Evolutionary conservation across 64 coral and sea anemone species (phyloP).

Genomic region (Orbicella faveolata): DNA sequence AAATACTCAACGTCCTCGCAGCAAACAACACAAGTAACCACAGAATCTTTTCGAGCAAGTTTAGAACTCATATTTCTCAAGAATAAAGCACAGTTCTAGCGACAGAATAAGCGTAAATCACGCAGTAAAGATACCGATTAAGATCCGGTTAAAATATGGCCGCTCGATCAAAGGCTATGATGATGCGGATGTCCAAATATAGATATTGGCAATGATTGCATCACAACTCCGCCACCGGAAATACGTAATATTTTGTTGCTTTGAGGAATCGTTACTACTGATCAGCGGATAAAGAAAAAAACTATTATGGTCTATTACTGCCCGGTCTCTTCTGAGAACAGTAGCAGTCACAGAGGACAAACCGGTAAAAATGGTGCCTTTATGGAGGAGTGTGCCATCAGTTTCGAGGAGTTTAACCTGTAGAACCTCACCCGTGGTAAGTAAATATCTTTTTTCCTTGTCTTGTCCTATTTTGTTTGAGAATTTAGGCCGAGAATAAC

Average conservation of each 20-base stretch:
- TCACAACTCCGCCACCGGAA: slow-evolving; percentile 12
- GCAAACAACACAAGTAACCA: slow-evolving; percentile 82
- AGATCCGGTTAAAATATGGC: slow-evolving; percentile 24
- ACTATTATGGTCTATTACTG: slow-evolving; percentile 76
- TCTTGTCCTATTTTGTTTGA: not conserved
- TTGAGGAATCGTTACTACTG: not conserved
- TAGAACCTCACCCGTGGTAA: slow-evolving; percentile 57
- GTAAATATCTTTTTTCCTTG: not conserved
- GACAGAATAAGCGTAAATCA: not conserved
- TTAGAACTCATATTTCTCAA: slow-evolving; percentile 44
- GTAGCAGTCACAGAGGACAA: not conserved
- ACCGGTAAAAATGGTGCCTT: slow-evolving; percentile 67
- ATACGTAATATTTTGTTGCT: not conserved
- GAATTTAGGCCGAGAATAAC: not conserved
- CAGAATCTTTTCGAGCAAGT: slow-evolving; percentile 67
- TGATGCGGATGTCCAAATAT: slow-evolving; percentile 42
- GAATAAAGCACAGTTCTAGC: not conserved
- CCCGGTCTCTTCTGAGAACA: not conserved
- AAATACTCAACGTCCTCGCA: slow-evolving; percentile 90
- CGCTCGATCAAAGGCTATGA: not conserved
- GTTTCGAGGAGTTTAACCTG: slow-evolving; percentile 47
- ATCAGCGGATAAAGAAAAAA: slow-evolving; percentile 45
- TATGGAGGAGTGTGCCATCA: slow-evolving; percentile 52
- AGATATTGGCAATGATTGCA: slow-evolving; percentile 5
- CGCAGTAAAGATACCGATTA: not conserved